Conservation (phyloP, 2,797 vertebrate species). For the Pyrocephalus nanus region DNA sequence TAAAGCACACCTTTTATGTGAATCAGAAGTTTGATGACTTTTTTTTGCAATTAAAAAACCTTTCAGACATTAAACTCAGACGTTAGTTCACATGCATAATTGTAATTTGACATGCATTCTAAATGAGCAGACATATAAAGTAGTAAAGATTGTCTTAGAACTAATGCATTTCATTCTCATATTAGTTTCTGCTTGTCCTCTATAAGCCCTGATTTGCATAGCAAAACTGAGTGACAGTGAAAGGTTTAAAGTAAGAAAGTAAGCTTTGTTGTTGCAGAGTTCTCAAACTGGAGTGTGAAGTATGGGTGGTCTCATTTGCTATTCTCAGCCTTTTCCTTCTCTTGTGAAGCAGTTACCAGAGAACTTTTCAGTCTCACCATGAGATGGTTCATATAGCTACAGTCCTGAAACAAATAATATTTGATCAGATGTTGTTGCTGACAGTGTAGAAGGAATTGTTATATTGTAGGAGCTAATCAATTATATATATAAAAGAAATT, state of each 20-base stretch:
- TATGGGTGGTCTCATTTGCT: constrained; percentile 60
- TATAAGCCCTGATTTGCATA: constrained; percentile 58
- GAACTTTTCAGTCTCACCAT: background rate
- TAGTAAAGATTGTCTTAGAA: background rate
- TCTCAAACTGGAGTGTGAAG: constrained; percentile 46
- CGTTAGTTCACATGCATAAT: background rate
- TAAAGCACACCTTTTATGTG: background rate
- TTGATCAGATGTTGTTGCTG: background rate
- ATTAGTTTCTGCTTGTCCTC: constrained; percentile 12
- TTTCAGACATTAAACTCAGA: background rate
- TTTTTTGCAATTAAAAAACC: background rate
- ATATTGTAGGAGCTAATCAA: background rate
- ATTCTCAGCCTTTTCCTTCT: constrained; percentile 29
- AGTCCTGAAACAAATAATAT: background rate
- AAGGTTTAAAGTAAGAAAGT: constrained; percentile 48
- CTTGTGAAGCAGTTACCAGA: constrained; percentile 20
- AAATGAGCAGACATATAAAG: background rate
- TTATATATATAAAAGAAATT: background rate
- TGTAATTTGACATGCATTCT: background rate
- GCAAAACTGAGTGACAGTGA: constrained; percentile 51
- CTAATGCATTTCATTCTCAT: background rate
- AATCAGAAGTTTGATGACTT: background rate
- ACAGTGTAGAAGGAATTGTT: background rate
- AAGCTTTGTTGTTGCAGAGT: constrained; percentile 53
- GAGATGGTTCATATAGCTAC: background rate